Evolutionary conservation across 1,140 invertebrate genomes (phyloP).

Genomic region (Paracyclopina nana): DNA sequence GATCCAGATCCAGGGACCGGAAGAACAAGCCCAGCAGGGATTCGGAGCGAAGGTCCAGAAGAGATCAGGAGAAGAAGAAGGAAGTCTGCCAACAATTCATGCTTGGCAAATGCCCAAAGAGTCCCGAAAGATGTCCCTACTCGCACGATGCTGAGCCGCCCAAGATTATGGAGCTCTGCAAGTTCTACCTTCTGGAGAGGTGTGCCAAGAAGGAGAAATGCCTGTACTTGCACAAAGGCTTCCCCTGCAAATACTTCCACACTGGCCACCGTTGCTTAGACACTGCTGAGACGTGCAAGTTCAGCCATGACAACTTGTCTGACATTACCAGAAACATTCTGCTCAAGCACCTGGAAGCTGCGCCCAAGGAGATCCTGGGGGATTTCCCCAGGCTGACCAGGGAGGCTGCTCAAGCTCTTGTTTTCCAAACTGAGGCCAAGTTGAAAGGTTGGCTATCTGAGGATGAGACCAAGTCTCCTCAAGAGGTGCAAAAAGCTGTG

Average conservation of each 20-base stretch:
- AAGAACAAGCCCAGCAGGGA: background rate
- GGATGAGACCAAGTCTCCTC: background rate
- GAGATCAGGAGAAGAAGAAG: slow-evolving; percentile 31
- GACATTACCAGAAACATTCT: slow-evolving; percentile 45
- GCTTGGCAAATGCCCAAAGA: slow-evolving; percentile 65
- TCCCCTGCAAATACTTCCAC: slow-evolving; percentile 92
- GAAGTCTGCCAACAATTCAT: slow-evolving; percentile 57
- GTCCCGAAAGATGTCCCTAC: slow-evolving; percentile 51
- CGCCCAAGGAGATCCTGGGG: slow-evolving; percentile 67
- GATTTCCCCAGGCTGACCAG: slow-evolving; percentile 59
- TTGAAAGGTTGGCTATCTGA: slow-evolving; percentile 6
- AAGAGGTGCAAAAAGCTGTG: background rate
- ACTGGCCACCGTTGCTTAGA: slow-evolving; percentile 63
- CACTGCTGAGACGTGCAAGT: slow-evolving; percentile 56
- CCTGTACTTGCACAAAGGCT: slow-evolving; percentile 88
- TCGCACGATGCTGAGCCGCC: slow-evolving; percentile 62
- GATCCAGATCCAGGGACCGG: background rate
- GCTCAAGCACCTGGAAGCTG: slow-evolving; percentile 60
- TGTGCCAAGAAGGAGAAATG: slow-evolving; percentile 89
- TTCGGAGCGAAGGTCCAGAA: background rate
- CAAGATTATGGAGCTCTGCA: slow-evolving; percentile 81
- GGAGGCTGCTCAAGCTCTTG: slow-evolving; percentile 36
- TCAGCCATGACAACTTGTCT: slow-evolving; percentile 67
- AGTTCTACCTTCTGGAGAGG: slow-evolving; percentile 87
- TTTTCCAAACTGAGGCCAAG: slow-evolving; percentile 18